These are phyloP conservation scores for Mustelus asterias DNA, from an alignment of 2,113 vertebrate genomes.

Conservation along the genomic window DNA sequence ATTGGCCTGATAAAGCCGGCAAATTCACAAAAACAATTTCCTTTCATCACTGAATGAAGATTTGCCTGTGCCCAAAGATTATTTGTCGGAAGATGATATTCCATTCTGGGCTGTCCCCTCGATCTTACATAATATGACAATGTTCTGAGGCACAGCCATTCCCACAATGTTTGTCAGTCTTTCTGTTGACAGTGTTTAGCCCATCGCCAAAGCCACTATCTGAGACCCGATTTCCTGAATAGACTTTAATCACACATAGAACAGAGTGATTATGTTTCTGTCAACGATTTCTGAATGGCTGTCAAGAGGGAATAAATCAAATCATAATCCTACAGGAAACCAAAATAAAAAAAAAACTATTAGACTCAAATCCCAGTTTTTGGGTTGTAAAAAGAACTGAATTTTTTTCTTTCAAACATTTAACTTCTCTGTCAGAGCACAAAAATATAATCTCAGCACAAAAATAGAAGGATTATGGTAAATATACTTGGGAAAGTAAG, in stretches of 20 bases:
- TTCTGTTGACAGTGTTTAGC: background rate
- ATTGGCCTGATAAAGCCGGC: background rate
- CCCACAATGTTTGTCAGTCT: background rate
- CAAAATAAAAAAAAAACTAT: background rate
- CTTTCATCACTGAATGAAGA: background rate
- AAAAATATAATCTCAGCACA: background rate
- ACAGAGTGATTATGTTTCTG: background rate
- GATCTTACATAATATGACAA: background rate
- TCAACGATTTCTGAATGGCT: background rate
- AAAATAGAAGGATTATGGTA: background rate
- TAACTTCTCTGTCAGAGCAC: background rate
- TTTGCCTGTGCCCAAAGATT: background rate
- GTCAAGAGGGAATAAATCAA: background rate
- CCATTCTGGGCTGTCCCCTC: background rate
- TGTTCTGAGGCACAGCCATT: background rate
- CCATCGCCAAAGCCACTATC: background rate
- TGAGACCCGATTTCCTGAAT: background rate
- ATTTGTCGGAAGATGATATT: background rate
- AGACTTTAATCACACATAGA: background rate
- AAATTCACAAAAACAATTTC: background rate
- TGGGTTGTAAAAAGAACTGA: background rate
- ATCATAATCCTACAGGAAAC: background rate
- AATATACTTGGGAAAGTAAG: background rate
- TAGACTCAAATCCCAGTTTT: background rate
- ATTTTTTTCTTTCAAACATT: background rate